These are phyloP conservation scores for Chironomus tepperi DNA, from an alignment of 1,140 invertebrate species.

Conservation along the genomic window DNA sequence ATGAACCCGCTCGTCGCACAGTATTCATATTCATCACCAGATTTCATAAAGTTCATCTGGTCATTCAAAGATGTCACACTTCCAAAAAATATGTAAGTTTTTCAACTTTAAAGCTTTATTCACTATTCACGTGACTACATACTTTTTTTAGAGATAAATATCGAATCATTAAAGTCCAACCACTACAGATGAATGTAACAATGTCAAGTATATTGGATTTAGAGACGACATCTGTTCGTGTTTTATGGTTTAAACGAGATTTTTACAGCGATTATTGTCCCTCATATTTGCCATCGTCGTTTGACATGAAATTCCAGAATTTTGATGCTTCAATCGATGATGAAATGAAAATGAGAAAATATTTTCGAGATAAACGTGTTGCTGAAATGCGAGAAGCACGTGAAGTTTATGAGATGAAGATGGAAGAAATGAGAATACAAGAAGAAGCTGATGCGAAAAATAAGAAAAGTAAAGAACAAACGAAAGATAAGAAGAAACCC, in stretches of 20 bases:
- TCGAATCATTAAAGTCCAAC: not conserved
- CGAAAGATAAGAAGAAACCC: not conserved
- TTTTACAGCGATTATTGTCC: not conserved
- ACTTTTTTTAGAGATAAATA: not conserved
- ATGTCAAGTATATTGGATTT: not conserved
- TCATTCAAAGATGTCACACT: slow-evolving; percentile 16
- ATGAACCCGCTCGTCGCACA: not conserved
- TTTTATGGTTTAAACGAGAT: not conserved
- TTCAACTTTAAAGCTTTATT: no score
- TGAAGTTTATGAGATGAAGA: not conserved
- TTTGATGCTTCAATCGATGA: not conserved
- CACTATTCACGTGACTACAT: not conserved
- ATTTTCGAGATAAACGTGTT: not conserved
- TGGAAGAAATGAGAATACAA: not conserved
- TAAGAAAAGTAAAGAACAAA: not conserved
- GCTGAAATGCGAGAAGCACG: not conserved
- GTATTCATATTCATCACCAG: not conserved
- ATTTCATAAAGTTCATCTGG: not conserved
- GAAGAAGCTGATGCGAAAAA: not conserved
- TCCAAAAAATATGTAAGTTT: not conserved
- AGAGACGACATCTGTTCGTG: not conserved
- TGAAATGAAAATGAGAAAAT: not conserved
- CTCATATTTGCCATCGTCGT: not conserved
- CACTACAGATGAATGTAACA: not conserved
- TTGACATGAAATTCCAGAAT: not conserved